Base-by-base conservation (phyloP, 2,113 vertebrate species). In the Pimephales promelas region DNA sequence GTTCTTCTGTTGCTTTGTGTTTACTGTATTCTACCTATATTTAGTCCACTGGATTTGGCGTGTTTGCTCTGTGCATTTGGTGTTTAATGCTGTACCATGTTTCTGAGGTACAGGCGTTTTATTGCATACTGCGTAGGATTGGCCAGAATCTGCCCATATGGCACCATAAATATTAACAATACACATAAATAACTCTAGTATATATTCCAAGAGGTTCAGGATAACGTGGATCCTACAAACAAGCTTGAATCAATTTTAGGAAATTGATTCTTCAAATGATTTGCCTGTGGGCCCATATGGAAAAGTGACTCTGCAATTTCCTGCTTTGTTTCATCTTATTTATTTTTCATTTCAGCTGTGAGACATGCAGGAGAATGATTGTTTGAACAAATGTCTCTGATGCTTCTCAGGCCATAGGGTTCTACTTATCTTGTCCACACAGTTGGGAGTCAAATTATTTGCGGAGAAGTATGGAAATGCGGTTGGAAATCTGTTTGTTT, bases 261-360 rank as follows among this genome's bases (percentile, higher is more conserved):
- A 54, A 14, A 56, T 62, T 36, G 83, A 28, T 18, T 61, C 10
- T 78, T 62, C 26, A 61, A 61, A 78, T 78, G n/a, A 61, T 28
- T 16, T 83, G 56, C 61, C 64, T 64, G 40, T 9, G 22, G 31
- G 56, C 28, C 26, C 24, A 64, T 84, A 57, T 52, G 24, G 26
- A 56, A 82, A 84, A 79, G 4, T 8, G 54, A 82, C 16, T 28
- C 28, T 79, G n/a, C 72, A 84, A 64, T 82, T 84, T 82, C 79
- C 78, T 71, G n/a, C 52, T 77, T 75, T 80, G 84, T 81, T 81
- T 81, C 31, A 28, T 82, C 73, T 70, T 77, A 73, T 85, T 81
- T 81, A 62, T 61, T 52, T 86, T 86, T 84, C 16, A 61, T 85
- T 81, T 85, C 28, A 62, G 22, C 56, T 61, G 28, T 14, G 22